phyloP scores from a whole-genome alignment of 53 echinoderm and acorn worm genomes.

The Holothuria leucospilota region DNA sequence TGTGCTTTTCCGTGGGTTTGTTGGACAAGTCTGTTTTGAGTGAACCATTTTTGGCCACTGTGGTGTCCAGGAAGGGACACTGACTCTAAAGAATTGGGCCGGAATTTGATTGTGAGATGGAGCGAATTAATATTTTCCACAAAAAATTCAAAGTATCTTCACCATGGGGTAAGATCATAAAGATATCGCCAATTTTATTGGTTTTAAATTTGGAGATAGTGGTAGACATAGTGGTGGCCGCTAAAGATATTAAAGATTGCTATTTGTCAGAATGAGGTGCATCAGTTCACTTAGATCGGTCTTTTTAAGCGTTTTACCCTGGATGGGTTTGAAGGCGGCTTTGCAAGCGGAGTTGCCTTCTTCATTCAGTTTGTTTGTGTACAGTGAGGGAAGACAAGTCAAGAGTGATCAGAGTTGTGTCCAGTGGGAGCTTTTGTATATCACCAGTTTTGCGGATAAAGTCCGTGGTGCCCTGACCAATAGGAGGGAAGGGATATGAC shows the following conservation, averaged over 20 bases:
- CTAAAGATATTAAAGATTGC: no score
- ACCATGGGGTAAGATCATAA: constrained; percentile 3
- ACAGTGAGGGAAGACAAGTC: constrained; percentile 21
- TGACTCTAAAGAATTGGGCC: no score
- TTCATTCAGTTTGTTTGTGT: background rate
- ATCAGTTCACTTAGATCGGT: background rate
- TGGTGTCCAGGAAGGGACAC: background rate
- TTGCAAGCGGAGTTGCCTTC: constrained; percentile 16
- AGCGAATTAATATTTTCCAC: background rate
- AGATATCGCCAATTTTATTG: background rate
- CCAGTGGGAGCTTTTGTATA: background rate
- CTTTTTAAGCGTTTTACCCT: background rate
- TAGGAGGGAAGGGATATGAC: background rate
- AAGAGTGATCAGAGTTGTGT: background rate
- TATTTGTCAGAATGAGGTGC: no score
- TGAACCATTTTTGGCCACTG: constrained; percentile 28
- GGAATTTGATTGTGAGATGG: constrained; percentile 26
- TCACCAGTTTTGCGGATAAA: background rate
- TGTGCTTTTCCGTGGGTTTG: background rate
- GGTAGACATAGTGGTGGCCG: no score
- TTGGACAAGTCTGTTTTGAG: background rate
- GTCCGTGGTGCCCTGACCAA: constrained; percentile 15
- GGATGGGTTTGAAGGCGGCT: no score
- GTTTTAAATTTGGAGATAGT: constrained; percentile 12
- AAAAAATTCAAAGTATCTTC: background rate